These are phyloP conservation scores for Maniola jurtina DNA, from an alignment of 1,140 invertebrate genomes.

Conservation along the genomic window DNA sequence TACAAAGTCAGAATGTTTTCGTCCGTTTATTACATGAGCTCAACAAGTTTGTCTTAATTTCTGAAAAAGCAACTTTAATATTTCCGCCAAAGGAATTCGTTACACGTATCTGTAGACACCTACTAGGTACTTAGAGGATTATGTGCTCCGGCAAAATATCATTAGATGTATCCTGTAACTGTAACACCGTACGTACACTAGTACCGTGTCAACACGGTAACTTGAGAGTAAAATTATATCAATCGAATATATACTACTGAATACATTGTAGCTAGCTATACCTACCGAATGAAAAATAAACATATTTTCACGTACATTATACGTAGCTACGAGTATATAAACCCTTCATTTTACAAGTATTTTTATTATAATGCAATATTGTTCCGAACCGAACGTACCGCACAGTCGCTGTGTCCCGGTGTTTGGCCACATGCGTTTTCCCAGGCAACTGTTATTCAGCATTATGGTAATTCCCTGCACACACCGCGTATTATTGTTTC, in stretches of 20 bases:
- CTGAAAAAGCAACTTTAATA: constrained; percentile 18
- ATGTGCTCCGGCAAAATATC: too few species aligned
- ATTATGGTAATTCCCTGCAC: constrained; percentile 68
- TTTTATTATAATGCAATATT: constrained; percentile 41
- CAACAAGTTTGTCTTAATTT: constrained; percentile 60
- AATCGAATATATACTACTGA: too few species aligned
- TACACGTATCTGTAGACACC: background rate
- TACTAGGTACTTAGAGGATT: background rate
- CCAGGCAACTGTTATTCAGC: constrained; percentile 63
- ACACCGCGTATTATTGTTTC: constrained; percentile 58
- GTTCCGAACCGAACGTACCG: constrained; percentile 23
- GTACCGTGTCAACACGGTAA: too few species aligned
- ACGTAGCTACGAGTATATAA: background rate
- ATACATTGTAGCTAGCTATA: background rate
- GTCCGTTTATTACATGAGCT: constrained; percentile 50
- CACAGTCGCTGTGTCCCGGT: constrained; percentile 43
- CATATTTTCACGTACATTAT: too few species aligned
- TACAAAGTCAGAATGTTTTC: constrained; percentile 64
- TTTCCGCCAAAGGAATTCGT: background rate
- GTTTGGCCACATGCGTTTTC: constrained; percentile 65
- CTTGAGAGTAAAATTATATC: too few species aligned
- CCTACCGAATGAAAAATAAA: too few species aligned
- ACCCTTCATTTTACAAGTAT: constrained; percentile 30
- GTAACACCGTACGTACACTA: too few species aligned
- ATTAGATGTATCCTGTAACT: too few species aligned